A percentile compares a stretch with the other conserved stretches of the same genome.
Evolutionary conservation across 2,113 vertebrate genomes (phyloP).

Genomic region (Ahaetulla prasina): DNA sequence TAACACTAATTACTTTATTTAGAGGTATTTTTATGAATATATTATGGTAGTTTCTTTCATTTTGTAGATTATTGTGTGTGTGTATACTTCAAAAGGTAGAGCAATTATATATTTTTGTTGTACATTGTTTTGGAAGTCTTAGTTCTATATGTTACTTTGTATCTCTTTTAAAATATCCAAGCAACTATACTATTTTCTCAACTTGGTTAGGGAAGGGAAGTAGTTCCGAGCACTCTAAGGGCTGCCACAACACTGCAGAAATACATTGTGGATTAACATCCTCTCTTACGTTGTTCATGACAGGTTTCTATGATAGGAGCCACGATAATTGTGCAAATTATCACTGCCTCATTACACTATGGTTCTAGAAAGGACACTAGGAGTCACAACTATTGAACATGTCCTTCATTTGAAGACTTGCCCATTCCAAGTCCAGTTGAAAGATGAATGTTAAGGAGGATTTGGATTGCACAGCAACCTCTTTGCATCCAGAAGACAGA

Average conservation of each 20-base stretch:
- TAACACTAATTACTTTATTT: background rate
- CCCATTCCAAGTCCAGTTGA: background rate
- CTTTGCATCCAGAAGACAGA: background rate
- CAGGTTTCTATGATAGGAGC: background rate
- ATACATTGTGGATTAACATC: background rate
- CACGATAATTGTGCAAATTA: background rate
- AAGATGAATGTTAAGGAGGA: background rate
- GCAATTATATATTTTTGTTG: background rate
- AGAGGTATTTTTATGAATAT: background rate
- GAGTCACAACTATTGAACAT: background rate
- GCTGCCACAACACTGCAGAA: background rate
- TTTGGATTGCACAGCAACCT: background rate
- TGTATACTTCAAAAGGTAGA: background rate
- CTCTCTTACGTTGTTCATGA: background rate
- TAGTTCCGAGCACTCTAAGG: background rate
- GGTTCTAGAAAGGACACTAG: background rate
- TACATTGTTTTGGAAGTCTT: background rate
- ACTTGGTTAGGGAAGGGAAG: background rate
- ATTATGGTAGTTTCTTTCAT: background rate
- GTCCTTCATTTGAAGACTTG: background rate
- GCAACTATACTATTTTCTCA: background rate
- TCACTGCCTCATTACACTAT: background rate
- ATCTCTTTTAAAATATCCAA: background rate
- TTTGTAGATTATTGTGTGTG: background rate
- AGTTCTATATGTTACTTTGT: background rate